Conservation (phyloP, 2,888 invertebrate genomes). For the Graphium colonna region DNA sequence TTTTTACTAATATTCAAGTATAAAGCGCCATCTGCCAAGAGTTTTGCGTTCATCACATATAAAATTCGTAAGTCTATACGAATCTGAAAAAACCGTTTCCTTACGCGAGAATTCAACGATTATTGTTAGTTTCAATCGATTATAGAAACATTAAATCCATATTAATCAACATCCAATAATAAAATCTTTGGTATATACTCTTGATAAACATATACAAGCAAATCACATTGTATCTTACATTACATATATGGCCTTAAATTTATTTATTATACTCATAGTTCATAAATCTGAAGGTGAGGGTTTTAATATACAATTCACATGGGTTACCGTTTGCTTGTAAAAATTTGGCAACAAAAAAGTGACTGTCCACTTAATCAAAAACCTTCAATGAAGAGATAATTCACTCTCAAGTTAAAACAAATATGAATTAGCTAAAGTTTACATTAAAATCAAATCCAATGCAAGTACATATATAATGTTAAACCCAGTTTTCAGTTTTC, state of each 20-base stretch:
- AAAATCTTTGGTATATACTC: conserved; percentile 56
- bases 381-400: background rate
- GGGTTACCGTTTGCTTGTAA: background rate
- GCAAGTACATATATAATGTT: no score
- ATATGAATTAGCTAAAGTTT: background rate
- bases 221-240: conserved; percentile 38
- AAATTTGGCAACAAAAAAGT: conserved; percentile 4
- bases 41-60: no score
- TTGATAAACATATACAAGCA: conserved; percentile 30
- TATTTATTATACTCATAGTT: conserved; percentile 1
- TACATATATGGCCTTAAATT: conserved; percentile 29
- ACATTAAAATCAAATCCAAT: no score
- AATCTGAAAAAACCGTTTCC: no score
- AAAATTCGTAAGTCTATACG: no score
- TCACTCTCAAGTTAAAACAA: background rate
- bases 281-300: background rate
- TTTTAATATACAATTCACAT: background rate
- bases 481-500: no score
- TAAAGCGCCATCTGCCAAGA: no score
- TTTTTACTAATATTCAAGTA: no score
- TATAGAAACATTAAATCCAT: conserved; percentile 8
- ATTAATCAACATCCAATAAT: conserved; percentile 38
- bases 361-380: background rate
- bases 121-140: background rate
- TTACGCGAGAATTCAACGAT: no score